These are phyloP conservation scores for Siniperca obscura DNA, from an alignment of 2,797 vertebrate species.

Conservation along the genomic window DNA sequence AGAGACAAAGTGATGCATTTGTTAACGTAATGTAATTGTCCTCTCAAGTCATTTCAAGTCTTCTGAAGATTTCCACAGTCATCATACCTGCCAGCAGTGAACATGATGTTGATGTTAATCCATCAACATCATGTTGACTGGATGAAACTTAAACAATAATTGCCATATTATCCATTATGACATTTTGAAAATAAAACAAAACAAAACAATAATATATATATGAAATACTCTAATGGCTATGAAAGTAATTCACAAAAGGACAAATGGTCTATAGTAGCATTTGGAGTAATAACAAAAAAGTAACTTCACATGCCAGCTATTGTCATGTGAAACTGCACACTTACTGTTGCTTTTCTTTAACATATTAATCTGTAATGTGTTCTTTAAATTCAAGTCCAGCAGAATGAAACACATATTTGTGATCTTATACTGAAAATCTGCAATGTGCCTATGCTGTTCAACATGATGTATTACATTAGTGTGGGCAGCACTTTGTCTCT, in stretches of 20 bases:
- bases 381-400: slow-evolving; percentile 3
- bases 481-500: slow-evolving; percentile 24
- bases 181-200: background rate
- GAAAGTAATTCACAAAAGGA: background rate
- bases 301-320: background rate
- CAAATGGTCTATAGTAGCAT: background rate
- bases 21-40: background rate
- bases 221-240: no score
- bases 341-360: background rate
- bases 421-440: background rate
- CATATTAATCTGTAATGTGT: background rate
- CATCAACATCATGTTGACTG: no score
- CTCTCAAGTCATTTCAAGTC: slow-evolving; percentile 11
- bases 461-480: slow-evolving; percentile 25
- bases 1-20: background rate
- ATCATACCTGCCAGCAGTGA: background rate
- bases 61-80: slow-evolving; percentile 1
- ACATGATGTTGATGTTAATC: background rate
- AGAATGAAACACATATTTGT: background rate
- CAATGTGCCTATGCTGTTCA: background rate
- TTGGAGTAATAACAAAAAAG: no score
- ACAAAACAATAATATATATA: background rate
- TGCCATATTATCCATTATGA: background rate
- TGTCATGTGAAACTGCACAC: background rate
- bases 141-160: background rate